Conservation (phyloP, 2,797 vertebrate species). For the Phoeniculus purpureus region DNA sequence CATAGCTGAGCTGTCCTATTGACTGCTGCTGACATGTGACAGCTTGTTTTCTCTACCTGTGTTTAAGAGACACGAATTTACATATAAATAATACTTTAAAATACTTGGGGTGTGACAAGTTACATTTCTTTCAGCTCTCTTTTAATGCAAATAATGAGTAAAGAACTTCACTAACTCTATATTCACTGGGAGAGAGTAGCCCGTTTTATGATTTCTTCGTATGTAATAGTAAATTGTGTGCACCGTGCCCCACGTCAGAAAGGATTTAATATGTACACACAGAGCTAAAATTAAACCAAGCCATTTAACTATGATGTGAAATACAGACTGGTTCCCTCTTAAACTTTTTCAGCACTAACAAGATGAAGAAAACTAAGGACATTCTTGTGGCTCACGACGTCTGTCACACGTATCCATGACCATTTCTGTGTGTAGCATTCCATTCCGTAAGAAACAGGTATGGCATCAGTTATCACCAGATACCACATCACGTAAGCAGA, state of each 20-base stretch:
- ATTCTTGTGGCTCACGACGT: not conserved
- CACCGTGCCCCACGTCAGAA: not conserved
- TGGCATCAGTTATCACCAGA: not conserved
- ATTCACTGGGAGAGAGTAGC: not conserved
- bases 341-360: constrained; percentile 14
- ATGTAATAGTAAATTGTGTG: not conserved
- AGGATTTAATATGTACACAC: not conserved
- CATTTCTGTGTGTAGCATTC: constrained; percentile 30
- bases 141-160: not conserved
- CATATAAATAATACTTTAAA: not conserved
- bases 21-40: not conserved
- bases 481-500: not conserved
- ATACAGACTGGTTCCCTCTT: not conserved
- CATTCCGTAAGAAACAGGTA: not conserved
- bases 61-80: not conserved
- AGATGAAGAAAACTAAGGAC: not conserved
- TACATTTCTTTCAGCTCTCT: not conserved
- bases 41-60: not conserved
- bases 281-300: constrained; percentile 26
- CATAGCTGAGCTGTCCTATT: not conserved
- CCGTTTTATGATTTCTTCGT: not conserved
- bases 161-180: not conserved
- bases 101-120: not conserved
- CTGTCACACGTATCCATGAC: not conserved
- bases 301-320: not conserved